Conservation (phyloP, 1,140 invertebrate genomes). For the Mamestra configurata region DNA sequence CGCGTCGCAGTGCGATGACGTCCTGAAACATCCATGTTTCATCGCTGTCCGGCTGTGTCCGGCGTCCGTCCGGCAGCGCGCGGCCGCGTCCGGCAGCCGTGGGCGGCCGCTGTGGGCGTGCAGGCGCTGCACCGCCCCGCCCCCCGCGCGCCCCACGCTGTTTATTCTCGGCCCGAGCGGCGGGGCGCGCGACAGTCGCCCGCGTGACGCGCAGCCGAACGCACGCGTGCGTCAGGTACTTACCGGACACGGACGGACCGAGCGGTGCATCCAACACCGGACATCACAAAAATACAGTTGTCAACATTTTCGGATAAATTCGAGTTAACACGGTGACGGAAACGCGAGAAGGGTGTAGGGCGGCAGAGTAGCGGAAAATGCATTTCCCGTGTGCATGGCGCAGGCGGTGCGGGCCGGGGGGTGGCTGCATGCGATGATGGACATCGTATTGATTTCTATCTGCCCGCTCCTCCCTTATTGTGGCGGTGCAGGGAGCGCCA, state of each 20-base stretch:
- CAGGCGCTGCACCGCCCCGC: conserved; percentile 77
- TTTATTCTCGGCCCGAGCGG: conserved; percentile 83
- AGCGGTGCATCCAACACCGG: conserved; percentile 78
- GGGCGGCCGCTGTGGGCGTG: conserved; percentile 76
- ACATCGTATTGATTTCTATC: conserved; percentile 88
- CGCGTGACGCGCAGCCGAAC: conserved; percentile 80
- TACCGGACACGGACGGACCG: conserved; percentile 63
- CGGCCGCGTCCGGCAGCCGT: conserved; percentile 66
- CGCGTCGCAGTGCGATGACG: conserved; percentile 42
- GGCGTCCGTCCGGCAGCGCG: conserved; percentile 24
- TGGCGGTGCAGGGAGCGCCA: conserved; percentile 83
- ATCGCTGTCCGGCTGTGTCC: conserved; percentile 20
- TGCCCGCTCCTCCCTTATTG: conserved; percentile 86
- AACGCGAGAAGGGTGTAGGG: conserved; percentile 61
- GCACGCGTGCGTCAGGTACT: conserved; percentile 76
- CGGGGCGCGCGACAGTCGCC: conserved; percentile 81
- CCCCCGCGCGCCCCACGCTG: conserved; percentile 76
- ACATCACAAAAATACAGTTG: conserved; percentile 68
- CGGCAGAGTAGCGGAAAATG: conserved; percentile 77
- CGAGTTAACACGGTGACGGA: conserved; percentile 48
- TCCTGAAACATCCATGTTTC: conserved; percentile 41
- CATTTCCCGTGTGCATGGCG: conserved; percentile 84
- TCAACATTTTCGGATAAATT: conserved; percentile 58
- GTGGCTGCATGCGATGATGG: conserved; percentile 84
- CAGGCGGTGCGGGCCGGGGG: conserved; percentile 73